Evolutionary conservation across 2,113 vertebrate genomes (phyloP).

Genomic region (Pygoscelis adeliae): DNA sequence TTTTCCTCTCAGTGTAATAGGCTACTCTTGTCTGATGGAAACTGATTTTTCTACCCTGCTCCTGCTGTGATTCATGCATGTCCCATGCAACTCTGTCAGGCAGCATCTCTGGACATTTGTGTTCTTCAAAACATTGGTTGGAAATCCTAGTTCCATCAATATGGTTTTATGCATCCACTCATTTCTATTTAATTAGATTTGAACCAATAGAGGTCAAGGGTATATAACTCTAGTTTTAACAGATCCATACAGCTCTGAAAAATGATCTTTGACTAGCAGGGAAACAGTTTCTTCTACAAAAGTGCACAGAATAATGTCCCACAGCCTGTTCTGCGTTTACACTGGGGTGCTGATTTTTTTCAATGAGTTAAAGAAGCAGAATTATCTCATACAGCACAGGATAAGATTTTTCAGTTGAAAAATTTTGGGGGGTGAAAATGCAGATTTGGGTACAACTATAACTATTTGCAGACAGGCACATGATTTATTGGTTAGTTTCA

Average conservation of each 20-base stretch:
- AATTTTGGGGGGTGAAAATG: background rate
- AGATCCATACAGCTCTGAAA: background rate
- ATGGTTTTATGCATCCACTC: background rate
- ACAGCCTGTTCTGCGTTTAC: background rate
- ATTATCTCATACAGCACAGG: background rate
- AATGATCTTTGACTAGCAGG: background rate
- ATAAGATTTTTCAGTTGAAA: background rate
- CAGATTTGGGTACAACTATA: background rate
- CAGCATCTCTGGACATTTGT: background rate
- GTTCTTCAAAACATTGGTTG: background rate
- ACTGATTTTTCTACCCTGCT: background rate
- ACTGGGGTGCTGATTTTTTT: background rate
- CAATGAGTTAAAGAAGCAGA: background rate
- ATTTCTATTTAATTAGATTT: background rate
- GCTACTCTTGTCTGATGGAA: background rate
- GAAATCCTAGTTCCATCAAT: background rate
- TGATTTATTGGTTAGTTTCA: background rate
- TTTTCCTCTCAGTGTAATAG: background rate
- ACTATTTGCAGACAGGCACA: background rate
- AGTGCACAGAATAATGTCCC: background rate
- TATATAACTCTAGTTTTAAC: background rate
- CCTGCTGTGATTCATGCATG: background rate
- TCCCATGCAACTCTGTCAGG: background rate
- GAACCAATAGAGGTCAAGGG: background rate
- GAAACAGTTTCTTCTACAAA: background rate